Percentiles rank a stretch among this genome's conserved stretches.
Evolutionary conservation across 2,797 vertebrate genomes (phyloP).

Genomic region (Steatocranus sp.): DNA sequence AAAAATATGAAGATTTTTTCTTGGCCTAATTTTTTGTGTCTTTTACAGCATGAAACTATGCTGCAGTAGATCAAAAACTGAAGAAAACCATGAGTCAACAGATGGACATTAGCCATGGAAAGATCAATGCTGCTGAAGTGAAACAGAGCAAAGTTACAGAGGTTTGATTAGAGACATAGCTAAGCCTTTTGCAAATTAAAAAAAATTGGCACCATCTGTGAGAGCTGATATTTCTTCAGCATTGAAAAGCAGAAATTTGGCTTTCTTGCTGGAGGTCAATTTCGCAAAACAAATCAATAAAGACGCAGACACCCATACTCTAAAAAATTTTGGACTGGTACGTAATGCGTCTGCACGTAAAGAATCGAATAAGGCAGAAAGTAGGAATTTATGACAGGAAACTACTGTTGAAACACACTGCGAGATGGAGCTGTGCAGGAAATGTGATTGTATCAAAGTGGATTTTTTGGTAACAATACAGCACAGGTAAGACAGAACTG

Average conservation of each 20-base stretch:
- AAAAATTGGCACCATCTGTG: background rate
- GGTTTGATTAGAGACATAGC: background rate
- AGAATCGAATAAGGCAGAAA: background rate
- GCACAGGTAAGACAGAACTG: background rate
- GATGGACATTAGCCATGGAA: background rate
- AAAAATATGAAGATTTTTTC: background rate
- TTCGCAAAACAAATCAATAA: background rate
- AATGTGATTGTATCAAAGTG: background rate
- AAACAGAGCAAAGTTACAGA: background rate
- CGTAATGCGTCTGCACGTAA: fast-evolving
- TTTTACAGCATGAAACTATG: background rate
- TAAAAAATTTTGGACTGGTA: background rate
- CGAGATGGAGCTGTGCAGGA: background rate
- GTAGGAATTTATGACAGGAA: background rate
- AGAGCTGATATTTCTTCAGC: background rate
- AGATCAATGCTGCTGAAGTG: background rate
- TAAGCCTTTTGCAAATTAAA: background rate
- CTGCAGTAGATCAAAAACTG: background rate
- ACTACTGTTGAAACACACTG: background rate
- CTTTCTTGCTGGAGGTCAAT: background rate
- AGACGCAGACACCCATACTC: background rate
- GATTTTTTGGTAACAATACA: background rate
- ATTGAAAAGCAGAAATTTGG: background rate
- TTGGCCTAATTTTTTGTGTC: background rate
- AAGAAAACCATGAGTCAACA: background rate